phyloP scores from a whole-genome alignment of 2,888 invertebrate species.

The Agapostemon virescens region DNA sequence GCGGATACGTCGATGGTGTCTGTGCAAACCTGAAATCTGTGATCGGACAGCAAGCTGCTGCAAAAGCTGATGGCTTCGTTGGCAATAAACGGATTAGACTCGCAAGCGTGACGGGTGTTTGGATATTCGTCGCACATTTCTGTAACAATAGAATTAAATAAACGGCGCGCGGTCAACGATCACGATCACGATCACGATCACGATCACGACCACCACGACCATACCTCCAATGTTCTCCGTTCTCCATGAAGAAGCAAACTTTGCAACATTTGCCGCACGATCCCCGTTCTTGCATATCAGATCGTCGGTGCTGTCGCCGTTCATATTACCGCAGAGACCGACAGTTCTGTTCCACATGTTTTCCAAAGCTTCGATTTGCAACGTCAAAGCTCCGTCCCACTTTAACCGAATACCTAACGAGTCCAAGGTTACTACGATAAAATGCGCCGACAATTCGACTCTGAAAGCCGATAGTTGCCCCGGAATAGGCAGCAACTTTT shows the following conservation, averaged over 20 bases:
- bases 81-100: slow-evolving; percentile 72
- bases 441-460: slow-evolving; percentile 87
- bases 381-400: slow-evolving; percentile 85
- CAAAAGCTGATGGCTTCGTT: slow-evolving; percentile 84
- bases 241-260: slow-evolving; percentile 84
- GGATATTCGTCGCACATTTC: slow-evolving; percentile 83
- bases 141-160: slow-evolving; percentile 66
- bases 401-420: slow-evolving; percentile 85
- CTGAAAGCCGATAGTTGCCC: slow-evolving; percentile 87
- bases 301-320: slow-evolving; percentile 87
- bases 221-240: slow-evolving; percentile 82
- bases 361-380: slow-evolving; percentile 86
- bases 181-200: not conserved
- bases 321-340: slow-evolving; percentile 91
- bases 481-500: slow-evolving; percentile 85
- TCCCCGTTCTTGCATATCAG: slow-evolving; percentile 84
- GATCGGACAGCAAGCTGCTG: slow-evolving; percentile 84
- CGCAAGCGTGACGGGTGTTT: slow-evolving; percentile 82
- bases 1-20: slow-evolving; percentile 85
- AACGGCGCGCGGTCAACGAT: not conserved
- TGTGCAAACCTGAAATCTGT: slow-evolving; percentile 85
- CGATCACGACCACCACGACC: too few species aligned
- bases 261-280: slow-evolving; percentile 79
- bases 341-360: slow-evolving; percentile 89
- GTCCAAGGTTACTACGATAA: slow-evolving; percentile 86